Base-by-base conservation (phyloP, 1,140 invertebrate genomes). In the Orchestia grillus region DNA sequence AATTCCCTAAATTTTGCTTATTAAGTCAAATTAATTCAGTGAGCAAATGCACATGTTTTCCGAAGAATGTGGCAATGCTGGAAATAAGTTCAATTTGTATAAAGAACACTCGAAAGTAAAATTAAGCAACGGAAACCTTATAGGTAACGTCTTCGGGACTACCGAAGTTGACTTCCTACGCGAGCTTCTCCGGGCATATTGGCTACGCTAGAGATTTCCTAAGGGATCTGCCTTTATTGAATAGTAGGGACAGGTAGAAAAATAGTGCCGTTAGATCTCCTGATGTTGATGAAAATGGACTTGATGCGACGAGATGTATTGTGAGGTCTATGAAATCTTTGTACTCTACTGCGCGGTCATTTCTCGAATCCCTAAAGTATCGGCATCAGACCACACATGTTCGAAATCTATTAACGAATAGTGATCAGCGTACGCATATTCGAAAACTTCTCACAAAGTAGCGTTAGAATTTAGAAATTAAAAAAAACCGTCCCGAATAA, bases 171-270 rank as follows among this genome's bases (percentile, higher is more conserved):
- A 77, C 62, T 77, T 15, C 62, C 15, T 77, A 23, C 62, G 36
- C 62, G 62, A 77, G 62, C 62, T 23, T 77, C 36, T 28, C 62
- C 62, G 62, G 62, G 28, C 62, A 77, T 77, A 77, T 36, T 77
- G 62, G 88, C 88, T 44, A 91, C 41, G 88, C 88, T 91, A 44
- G 15, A 91, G 88, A 91, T 91, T 91, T 91, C 88, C 88, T 91
- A 91, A 43, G 88, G 88, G 88, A 91, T 91, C 88, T 91, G 41
- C 88, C 41, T 91, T 91, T 43, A 91, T 91, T 91, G 3, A 44
- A 91, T 91, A 91, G 88, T 91, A 91, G 44, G 88, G 44, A 91
- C 41, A 42, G 88, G 88, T 91, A 91, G 88, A 91, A 91, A 91
- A 91, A 91, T 91, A 91, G 88, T 43, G 44, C 41, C 88, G 36